Percentiles rank a stretch among this genome's conserved stretches.
Evolutionary conservation across 64 coral and sea anemone species (phyloP).

Genomic region (Cladopsammia gracilis): DNA sequence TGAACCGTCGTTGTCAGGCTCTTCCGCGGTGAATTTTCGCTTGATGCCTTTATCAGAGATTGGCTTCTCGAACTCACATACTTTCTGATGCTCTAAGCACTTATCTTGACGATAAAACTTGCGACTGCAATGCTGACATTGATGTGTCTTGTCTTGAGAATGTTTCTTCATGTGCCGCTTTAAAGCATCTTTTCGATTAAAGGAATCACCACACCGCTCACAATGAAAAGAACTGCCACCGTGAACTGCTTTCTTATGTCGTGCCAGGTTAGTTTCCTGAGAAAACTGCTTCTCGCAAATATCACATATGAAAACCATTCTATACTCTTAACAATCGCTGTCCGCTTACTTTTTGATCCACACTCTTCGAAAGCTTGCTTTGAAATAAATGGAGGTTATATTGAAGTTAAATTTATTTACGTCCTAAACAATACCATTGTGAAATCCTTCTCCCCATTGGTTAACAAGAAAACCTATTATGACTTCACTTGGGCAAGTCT

Average conservation of each 20-base stretch:
- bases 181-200: slow-evolving; percentile 31
- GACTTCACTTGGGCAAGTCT: no score
- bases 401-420: neutral
- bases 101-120: slow-evolving; percentile 36
- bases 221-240: neutral
- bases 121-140: slow-evolving; percentile 2
- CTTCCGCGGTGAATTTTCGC: no score
- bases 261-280: slow-evolving; percentile 12
- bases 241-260: slow-evolving; percentile 50
- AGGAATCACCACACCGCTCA: neutral
- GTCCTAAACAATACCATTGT: no score
- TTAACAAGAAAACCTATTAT: no score
- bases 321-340: neutral
- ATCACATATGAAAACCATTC: slow-evolving; percentile 19
- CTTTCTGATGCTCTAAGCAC: neutral
- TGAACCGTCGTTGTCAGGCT: no score
- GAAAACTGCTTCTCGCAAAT: slow-evolving; percentile 14
- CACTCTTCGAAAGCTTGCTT: neutral
- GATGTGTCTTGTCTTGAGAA: neutral
- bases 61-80: neutral
- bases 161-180: slow-evolving; percentile 48
- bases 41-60: no score
- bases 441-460: no score
- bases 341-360: neutral
- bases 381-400: neutral